Conservation (phyloP, 2,888 invertebrate species). For the Diplazon laetatorius region DNA sequence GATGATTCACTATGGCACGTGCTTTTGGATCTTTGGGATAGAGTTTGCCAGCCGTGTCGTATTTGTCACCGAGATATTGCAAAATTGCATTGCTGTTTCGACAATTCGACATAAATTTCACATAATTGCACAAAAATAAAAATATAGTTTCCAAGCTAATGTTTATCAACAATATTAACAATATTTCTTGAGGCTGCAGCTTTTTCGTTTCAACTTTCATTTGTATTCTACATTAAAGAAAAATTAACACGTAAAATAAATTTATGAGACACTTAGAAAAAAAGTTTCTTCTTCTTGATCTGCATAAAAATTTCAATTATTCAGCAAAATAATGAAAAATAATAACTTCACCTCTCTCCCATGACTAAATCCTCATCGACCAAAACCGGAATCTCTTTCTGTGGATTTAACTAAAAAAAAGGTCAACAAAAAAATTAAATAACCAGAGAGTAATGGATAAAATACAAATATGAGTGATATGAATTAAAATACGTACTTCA, state of each 20-base stretch:
- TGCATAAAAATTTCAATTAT: background rate
- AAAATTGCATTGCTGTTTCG: slow-evolving; percentile 85
- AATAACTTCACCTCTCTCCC: slow-evolving; percentile 86
- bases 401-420: slow-evolving; percentile 88
- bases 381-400: slow-evolving; percentile 90
- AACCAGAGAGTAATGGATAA: slow-evolving; percentile 54
- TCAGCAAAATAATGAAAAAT: background rate
- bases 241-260: no score
- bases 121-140: no score
- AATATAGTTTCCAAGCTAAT: no score
- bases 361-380: slow-evolving; percentile 91
- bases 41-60: slow-evolving; percentile 85
- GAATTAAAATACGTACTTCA: slow-evolving; percentile 83
- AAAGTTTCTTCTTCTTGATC: no score
- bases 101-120: no score
- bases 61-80: slow-evolving; percentile 91
- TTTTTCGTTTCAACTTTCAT: background rate
- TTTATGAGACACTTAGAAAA: no score
- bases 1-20: slow-evolving; percentile 90
- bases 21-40: slow-evolving; percentile 89
- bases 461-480: background rate
- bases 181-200: no score
- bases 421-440: slow-evolving; percentile 70
- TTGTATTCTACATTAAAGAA: no score
- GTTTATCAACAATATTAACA: no score